phyloP scores from a whole-genome alignment of 2,797 vertebrate species.

The Lepilemur septentrionalis region DNA sequence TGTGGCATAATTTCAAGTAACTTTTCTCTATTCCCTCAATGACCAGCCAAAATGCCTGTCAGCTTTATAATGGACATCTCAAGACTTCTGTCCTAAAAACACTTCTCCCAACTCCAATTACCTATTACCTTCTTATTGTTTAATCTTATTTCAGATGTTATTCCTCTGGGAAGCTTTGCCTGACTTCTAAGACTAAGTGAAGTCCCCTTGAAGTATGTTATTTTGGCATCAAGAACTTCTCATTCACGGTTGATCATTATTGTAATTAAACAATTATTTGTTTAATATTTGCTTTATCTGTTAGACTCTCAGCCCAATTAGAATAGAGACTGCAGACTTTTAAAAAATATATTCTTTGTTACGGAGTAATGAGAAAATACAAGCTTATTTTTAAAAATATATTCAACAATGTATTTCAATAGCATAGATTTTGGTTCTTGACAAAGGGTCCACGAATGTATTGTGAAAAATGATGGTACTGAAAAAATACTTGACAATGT shows the following conservation, averaged over 20 bases:
- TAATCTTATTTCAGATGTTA: not conserved
- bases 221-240: not conserved
- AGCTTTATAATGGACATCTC: not conserved
- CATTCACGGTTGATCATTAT: not conserved
- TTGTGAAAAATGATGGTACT: not conserved
- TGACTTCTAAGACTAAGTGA: not conserved
- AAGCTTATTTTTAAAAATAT: not conserved
- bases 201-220: not conserved
- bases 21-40: not conserved
- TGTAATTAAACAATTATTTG: not conserved
- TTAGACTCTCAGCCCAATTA: not conserved
- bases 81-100: not conserved
- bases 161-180: not conserved
- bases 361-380: not conserved
- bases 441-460: not conserved
- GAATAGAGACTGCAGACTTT: not conserved
- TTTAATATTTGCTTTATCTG: not conserved
- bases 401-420: not conserved
- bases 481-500: not conserved
- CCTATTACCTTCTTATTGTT: not conserved
- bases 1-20: not conserved
- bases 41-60: not conserved
- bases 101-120: not conserved
- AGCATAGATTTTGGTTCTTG: not conserved
- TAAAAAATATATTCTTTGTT: not conserved